phyloP scores from a whole-genome alignment of 2,113 vertebrate species.

The Malaclemys terrapin region DNA sequence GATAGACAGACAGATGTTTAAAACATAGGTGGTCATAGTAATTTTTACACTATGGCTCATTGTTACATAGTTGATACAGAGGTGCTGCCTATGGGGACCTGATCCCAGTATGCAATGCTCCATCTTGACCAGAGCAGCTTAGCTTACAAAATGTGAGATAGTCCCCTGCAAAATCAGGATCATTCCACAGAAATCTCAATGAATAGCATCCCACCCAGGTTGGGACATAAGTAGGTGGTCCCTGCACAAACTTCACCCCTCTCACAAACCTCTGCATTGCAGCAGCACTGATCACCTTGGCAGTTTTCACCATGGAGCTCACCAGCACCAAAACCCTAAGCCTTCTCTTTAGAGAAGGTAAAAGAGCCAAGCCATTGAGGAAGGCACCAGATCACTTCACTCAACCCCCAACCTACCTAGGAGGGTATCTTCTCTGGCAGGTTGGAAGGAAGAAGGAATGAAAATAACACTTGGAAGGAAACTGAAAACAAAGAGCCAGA shows the following conservation, averaged over 20 bases:
- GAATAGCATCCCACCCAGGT: too few species aligned
- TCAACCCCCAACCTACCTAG: not conserved
- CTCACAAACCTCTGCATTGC: not conserved
- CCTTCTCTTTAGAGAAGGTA: rapidly evolving
- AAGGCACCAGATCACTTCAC: not conserved
- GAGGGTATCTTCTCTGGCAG: rapidly evolving
- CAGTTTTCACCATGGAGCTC: rapidly evolving
- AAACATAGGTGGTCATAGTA: not conserved
- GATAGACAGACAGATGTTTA: rapidly evolving
- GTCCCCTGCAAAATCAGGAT: not conserved
- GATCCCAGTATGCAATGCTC: not conserved
- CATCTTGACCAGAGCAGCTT: not conserved
- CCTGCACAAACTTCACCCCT: not conserved
- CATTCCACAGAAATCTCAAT: not conserved
- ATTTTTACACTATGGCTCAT: not conserved
- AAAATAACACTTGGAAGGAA: not conserved
- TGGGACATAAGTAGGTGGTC: too few species aligned
- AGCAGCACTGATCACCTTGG: not conserved
- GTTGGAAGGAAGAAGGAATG: not conserved
- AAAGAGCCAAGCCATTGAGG: not conserved
- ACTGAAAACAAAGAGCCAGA: slow-evolving; percentile 41
- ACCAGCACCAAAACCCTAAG: not conserved
- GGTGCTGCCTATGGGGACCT: not conserved
- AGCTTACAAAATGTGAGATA: rapidly evolving
- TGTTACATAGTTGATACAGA: not conserved